Evolutionary conservation across 1,140 invertebrate species (phyloP), one percentile per base, ranked within the genome.

Genomic region (Cydia strobilella): DNA sequence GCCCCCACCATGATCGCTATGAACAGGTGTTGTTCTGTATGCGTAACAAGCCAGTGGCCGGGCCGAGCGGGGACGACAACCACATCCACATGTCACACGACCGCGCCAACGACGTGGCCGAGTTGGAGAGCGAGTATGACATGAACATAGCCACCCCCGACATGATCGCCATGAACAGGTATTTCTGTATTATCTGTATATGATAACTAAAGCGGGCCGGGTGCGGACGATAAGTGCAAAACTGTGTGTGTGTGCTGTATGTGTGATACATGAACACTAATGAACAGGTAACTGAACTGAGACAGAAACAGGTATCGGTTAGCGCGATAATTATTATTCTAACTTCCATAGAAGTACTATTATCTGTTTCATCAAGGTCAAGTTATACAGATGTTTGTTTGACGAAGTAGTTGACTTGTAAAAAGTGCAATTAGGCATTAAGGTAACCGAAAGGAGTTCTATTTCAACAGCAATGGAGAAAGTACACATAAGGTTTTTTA

Each of bases 111-210:
- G 96, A 97, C 84, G 86, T 93, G 7, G 88, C 92, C 0, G 95
- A 96, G 81, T 96, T 96, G 35, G 35, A 98, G 79, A 94, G 94
- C 87, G 97, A 99, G 86, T 99, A 98, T 94, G 98, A 98, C 42
- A 99, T 99, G 96, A 99, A 99, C 87, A 98, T 99, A 93, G 96
- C 97, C 20, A 98, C 97, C 80, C 99, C 98, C n/a, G 96, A 99
- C 94, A 97, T 98, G 87, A 99, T 99, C 83, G 94, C 94, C 18
- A 91, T 91, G 90, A 91, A 93, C 73, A 88, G 90, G 90, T 90
- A 80, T 78, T 74, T 54, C 20, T 62, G 54, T 20, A n/a, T n/a
- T n/a, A n/a, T 65, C 54, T 20, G 15, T 20, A 18, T 54, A 39
- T 59, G 18, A 94, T 93, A 79, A 93, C 90, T 2, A 27, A 27